A percentile compares a stretch with the other conserved stretches of the same genome.
These are phyloP conservation scores for Hydrolagus colliei DNA, from an alignment of 2,797 vertebrate species.

Conservation along the genomic window DNA sequence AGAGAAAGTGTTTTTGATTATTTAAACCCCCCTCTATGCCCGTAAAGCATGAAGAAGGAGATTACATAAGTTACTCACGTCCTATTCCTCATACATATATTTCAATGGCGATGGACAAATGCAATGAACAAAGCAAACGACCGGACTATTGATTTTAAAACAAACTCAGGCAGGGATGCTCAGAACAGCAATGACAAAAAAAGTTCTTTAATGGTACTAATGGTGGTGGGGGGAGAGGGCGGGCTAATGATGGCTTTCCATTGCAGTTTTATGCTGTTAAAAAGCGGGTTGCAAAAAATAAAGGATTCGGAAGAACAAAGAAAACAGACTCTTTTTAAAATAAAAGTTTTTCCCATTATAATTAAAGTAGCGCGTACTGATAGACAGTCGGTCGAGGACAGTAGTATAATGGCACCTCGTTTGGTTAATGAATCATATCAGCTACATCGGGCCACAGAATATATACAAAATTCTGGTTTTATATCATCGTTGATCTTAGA, in stretches of 20 bases:
- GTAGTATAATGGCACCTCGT: not conserved
- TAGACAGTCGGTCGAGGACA: not conserved
- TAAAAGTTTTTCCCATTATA: not conserved
- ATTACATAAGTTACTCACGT: conserved; percentile 13
- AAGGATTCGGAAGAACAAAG: not conserved
- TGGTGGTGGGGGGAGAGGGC: no score
- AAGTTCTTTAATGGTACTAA: not conserved
- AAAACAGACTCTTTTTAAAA: no score
- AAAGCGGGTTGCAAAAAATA: not conserved
- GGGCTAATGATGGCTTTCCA: not conserved
- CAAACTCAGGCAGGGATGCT: conserved; percentile 17
- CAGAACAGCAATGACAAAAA: not conserved
- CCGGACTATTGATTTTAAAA: conserved; percentile 24
- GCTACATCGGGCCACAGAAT: not conserved
- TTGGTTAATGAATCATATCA: conserved; percentile 17
- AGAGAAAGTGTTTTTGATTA: conserved; percentile 28
- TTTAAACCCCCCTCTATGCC: conserved; percentile 28
- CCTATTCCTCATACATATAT: conserved; percentile 9
- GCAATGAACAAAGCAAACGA: conserved; percentile 18
- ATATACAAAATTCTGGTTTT: not conserved
- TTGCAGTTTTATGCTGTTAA: not conserved
- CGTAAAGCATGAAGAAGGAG: conserved; percentile 15
- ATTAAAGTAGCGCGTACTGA: not conserved
- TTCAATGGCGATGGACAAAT: conserved; percentile 21
- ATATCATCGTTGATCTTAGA: not conserved